Conservation (phyloP, 2,113 vertebrate genomes). For the Copsychus sechellarum region DNA sequence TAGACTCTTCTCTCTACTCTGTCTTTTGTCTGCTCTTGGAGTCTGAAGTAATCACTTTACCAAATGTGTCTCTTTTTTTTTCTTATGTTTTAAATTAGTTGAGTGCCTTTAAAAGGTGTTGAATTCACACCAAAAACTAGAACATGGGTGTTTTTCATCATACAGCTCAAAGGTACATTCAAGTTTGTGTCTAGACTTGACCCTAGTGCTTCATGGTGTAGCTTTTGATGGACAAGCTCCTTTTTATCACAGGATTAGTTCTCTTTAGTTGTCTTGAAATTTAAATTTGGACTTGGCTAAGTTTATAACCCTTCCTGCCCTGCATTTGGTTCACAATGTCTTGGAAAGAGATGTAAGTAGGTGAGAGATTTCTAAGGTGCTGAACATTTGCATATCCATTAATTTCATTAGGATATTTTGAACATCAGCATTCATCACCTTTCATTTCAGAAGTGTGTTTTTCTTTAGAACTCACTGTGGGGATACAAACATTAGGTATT, state of each 20-base stretch:
- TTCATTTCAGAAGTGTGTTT: background rate
- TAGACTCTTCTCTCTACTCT: background rate
- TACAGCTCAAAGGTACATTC: background rate
- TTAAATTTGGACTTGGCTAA: background rate
- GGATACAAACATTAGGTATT: background rate
- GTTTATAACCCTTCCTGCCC: background rate
- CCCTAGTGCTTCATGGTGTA: background rate
- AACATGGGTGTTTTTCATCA: fast-evolving
- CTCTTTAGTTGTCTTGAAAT: background rate
- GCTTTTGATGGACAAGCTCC: background rate
- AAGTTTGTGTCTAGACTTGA: background rate
- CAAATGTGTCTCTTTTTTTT: background rate
- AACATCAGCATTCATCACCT: background rate
- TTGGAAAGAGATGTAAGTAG: background rate
- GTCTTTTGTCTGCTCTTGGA: background rate
- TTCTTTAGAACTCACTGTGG: background rate
- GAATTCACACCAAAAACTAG: background rate
- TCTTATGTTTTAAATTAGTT: background rate
- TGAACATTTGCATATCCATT: background rate
- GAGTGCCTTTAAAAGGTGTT: background rate
- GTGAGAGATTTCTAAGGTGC: background rate
- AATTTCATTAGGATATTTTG: background rate
- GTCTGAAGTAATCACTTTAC: constrained; percentile 3
- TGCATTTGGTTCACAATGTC: background rate
- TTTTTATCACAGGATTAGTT: background rate